These are phyloP conservation scores for Campylorhamphus procurvoides DNA, from an alignment of 2,113 vertebrate genomes.

Conservation along the genomic window DNA sequence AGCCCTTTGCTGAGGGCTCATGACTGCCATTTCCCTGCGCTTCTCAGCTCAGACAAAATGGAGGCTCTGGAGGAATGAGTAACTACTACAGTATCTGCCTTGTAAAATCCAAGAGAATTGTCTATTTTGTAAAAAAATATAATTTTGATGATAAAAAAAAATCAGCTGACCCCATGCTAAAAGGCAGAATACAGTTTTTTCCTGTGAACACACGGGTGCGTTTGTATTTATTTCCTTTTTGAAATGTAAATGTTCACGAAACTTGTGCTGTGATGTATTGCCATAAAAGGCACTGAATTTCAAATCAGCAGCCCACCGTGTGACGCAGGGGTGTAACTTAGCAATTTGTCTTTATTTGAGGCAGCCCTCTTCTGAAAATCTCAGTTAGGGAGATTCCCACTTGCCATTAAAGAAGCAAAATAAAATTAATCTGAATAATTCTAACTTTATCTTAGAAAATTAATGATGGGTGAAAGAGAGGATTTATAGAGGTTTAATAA, in stretches of 20 bases:
- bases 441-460: slow-evolving; percentile 45
- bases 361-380: slow-evolving; percentile 12
- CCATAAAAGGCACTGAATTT: slow-evolving; percentile 20
- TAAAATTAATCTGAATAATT: slow-evolving; percentile 48
- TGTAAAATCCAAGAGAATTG: background rate
- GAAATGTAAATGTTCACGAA: slow-evolving; percentile 6
- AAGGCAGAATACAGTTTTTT: background rate
- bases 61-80: slow-evolving; percentile 3
- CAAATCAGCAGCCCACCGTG: background rate
- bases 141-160: background rate
- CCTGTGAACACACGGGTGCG: background rate
- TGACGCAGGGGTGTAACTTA: background rate
- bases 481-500: slow-evolving; percentile 3
- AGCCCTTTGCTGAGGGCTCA: background rate
- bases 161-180: background rate
- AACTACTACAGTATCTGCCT: background rate
- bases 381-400: slow-evolving; percentile 24
- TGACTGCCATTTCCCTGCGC: slow-evolving; percentile 41
- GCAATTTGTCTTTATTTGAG: slow-evolving; percentile 36
- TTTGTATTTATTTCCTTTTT: background rate
- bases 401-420: slow-evolving; percentile 47
- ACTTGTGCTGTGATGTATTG: slow-evolving; percentile 18
- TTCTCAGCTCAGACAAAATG: slow-evolving; percentile 56
- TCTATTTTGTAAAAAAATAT: background rate
- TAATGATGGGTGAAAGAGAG: slow-evolving; percentile 25